Percentiles rank a stretch among this genome's conserved stretches.
phyloP scores from a whole-genome alignment of 1,140 invertebrate species.

The Drusus annulatus region DNA sequence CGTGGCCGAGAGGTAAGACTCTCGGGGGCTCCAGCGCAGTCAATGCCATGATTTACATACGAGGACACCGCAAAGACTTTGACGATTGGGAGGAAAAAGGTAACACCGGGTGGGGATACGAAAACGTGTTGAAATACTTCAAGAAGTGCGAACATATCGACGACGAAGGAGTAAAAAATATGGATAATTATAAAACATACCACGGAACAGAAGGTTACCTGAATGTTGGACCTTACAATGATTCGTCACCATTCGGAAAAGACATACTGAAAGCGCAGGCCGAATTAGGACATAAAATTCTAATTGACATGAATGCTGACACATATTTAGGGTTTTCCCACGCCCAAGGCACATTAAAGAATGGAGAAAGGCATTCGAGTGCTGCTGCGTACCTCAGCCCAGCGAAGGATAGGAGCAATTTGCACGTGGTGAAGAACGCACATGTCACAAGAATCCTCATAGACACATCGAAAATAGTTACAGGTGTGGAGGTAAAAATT shows the following conservation, averaged over 20 bases:
- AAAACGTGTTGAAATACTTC: constrained; percentile 70
- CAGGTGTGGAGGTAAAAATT: constrained; percentile 74
- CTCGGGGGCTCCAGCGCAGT: constrained; percentile 72
- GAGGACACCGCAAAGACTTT: constrained; percentile 74
- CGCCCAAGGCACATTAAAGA: constrained; percentile 64
- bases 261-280: constrained; percentile 67
- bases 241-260: constrained; percentile 63
- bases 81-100: constrained; percentile 74
- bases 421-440: constrained; percentile 72
- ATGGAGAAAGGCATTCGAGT: constrained; percentile 66
- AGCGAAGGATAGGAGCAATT: constrained; percentile 70
- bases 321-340: constrained; percentile 72
- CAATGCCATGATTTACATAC: constrained; percentile 76
- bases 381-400: constrained; percentile 71
- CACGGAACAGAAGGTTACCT: constrained; percentile 21
- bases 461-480: constrained; percentile 73
- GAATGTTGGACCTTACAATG: constrained; percentile 29
- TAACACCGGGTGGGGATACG: constrained; percentile 73
- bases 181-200: constrained; percentile 8
- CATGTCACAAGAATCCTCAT: constrained; percentile 78
- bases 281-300: constrained; percentile 65
- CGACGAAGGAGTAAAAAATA: constrained; percentile 8
- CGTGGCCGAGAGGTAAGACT: constrained; percentile 66
- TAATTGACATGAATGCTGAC: constrained; percentile 73
- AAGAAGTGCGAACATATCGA: constrained; percentile 64